Base-by-base conservation (phyloP, 2,888 invertebrate genomes). In the Drosophila hamatofila region DNA sequence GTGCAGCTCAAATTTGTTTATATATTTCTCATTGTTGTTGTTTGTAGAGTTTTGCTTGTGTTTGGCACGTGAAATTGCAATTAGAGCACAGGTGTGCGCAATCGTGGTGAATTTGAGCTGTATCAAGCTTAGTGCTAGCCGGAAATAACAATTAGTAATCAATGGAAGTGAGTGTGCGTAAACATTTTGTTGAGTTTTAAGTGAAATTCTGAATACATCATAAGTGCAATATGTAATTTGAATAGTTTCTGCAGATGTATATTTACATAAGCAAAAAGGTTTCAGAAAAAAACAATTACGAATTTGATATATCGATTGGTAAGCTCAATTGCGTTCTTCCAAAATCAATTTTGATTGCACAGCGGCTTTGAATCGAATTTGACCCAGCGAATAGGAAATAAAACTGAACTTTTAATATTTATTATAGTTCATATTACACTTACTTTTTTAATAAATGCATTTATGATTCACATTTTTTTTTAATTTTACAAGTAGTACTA, bases 1-100 rank as follows among this genome's bases (percentile, higher is more conserved):
- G 58, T 58, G 30, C 51, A 66, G 57, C 65, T 67, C 49, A n/a
- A 44, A 58, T 56, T 51, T 54, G 52, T 51, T 23, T 61, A 35
- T 37, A 21, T 35, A 33, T n/a, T 23, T 44, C 42, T 27, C 8
- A 8, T 39, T 49, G 27, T 60, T 54, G 30, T 51, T 41, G 41
- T 21, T 55, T 25, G 44, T 25, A 14, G 23, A 44, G 42, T 44
- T 44, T 14, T 44, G 23, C 1, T 42, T 21, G 21, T 16, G 41
- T 23, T 41, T 44, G 16, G 41, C 25, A 41, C n/a, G 18, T 35
- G 37, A 37, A 52, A 37, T 44, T 54, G 55, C 14, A 56, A 48
- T 49, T 33, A 16, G 37, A 51, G 11, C 9, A 18, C 39, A 55
- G 39, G 55, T 27, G 55, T 25, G 9, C 52, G 23, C 52, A 35